Percentiles rank a stretch among this genome's conserved stretches.
Conservation (phyloP, 2,888 invertebrate genomes). For the Salpingus planirostris region DNA sequence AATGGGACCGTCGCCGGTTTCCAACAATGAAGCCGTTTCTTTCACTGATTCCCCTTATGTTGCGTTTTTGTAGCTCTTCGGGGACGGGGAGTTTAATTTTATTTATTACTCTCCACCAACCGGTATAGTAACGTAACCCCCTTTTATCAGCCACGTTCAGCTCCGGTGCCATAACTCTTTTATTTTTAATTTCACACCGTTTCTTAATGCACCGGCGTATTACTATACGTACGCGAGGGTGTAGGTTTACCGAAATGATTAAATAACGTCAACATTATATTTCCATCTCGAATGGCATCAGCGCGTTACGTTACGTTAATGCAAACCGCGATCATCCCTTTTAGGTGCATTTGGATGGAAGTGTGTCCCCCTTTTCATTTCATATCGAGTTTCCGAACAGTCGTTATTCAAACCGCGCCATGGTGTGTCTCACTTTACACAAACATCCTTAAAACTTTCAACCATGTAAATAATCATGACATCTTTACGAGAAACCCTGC, state of each 20-base stretch:
- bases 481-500: conserved; percentile 27
- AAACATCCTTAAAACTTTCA: conserved; percentile 33
- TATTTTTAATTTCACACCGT: no score
- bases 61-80: background rate
- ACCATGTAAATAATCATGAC: conserved; percentile 31
- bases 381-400: conserved; percentile 14
- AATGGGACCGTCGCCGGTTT: background rate
- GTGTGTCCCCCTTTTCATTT: background rate
- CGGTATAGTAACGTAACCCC: no score
- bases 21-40: background rate
- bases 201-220: no score
- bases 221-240: no score
- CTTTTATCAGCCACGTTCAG: no score
- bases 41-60: background rate
- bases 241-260: no score
- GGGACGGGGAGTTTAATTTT: no score
- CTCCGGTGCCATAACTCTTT: no score
- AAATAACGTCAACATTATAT: no score
- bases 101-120: no score
- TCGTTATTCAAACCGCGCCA: conserved; percentile 13
- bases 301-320: background rate
- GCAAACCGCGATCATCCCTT: background rate
- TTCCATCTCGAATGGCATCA: no score
- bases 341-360: background rate
- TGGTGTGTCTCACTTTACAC: conserved; percentile 29